These are phyloP conservation scores for Poecilia velifera DNA, from an alignment of 2,797 vertebrate genomes.

Conservation along the genomic window DNA sequence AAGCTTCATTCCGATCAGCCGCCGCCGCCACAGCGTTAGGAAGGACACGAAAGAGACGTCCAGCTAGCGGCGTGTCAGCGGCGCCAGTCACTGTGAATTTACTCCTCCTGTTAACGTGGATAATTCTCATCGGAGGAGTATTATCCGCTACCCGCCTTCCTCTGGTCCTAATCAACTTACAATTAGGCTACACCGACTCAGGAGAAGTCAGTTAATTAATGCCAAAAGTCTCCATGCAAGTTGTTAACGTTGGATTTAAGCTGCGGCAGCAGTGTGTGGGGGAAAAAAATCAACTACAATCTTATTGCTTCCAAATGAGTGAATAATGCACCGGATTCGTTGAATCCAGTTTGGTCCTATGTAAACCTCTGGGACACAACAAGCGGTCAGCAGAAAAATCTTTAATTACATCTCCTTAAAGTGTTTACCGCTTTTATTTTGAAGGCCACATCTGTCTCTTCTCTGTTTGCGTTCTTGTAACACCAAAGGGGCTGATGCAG, in stretches of 20 bases:
- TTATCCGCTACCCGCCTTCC: background rate
- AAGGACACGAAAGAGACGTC: background rate
- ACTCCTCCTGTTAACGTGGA: background rate
- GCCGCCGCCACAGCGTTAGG: slow-evolving; percentile 23
- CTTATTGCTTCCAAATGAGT: background rate
- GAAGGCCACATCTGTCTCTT: background rate
- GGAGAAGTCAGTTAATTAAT: background rate
- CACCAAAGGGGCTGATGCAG: background rate
- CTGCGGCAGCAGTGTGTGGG: background rate
- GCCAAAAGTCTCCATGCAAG: background rate
- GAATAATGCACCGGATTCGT: background rate
- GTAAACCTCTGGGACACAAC: background rate
- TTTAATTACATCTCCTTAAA: background rate
- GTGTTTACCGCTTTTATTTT: background rate
- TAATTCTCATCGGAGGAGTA: background rate
- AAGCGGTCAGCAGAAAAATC: background rate
- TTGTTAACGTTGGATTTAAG: background rate
- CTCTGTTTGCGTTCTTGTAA: background rate
- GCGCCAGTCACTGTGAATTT: slow-evolving; percentile 7
- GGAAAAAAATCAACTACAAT: background rate
- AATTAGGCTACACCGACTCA: background rate
- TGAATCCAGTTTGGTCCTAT: background rate
- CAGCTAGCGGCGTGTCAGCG: slow-evolving; percentile 11
- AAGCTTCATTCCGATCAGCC: slow-evolving; percentile 34
- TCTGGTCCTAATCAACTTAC: background rate